phyloP scores from a whole-genome alignment of 2,113 vertebrate species.

The Microtus pennsylvanicus region DNA sequence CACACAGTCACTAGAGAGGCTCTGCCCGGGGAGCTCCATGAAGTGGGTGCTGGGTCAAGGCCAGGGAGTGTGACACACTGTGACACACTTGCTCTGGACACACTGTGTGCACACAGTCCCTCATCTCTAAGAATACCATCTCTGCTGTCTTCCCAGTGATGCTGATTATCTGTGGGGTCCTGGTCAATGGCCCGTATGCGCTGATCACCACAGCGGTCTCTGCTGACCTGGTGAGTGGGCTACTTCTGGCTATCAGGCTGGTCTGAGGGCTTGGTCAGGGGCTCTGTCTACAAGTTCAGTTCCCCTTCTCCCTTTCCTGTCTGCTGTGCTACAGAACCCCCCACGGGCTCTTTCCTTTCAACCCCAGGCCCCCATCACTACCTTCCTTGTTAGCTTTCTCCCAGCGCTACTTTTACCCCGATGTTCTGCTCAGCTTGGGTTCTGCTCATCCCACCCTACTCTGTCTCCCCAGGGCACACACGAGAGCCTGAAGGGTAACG shows the following conservation, averaged over 20 bases:
- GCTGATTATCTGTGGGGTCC: constrained; percentile 94
- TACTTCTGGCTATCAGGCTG: fast-evolving
- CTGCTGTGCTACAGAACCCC: background rate
- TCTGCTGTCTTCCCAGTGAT: constrained; percentile 86
- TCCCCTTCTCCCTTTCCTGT: background rate
- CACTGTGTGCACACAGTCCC: background rate
- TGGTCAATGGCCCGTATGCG: constrained; percentile 97
- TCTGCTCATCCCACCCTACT: background rate
- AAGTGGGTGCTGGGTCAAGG: fast-evolving
- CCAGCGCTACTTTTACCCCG: fast-evolving
- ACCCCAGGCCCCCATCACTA: background rate
- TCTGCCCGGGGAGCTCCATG: background rate
- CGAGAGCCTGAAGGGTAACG: constrained; percentile 94
- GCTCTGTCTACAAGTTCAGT: background rate
- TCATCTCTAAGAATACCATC: background rate
- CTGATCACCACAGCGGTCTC: constrained; percentile 98
- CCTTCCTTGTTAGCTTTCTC: background rate
- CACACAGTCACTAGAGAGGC: background rate
- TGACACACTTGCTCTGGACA: background rate
- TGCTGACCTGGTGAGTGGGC: constrained; percentile 93
- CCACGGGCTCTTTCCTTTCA: background rate
- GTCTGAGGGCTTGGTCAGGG: background rate
- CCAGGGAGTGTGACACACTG: background rate
- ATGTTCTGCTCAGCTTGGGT: background rate
- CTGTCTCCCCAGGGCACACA: constrained; percentile 93